phyloP scores from a whole-genome alignment of 2,888 invertebrate genomes.

The Pseudanteris insignis region DNA sequence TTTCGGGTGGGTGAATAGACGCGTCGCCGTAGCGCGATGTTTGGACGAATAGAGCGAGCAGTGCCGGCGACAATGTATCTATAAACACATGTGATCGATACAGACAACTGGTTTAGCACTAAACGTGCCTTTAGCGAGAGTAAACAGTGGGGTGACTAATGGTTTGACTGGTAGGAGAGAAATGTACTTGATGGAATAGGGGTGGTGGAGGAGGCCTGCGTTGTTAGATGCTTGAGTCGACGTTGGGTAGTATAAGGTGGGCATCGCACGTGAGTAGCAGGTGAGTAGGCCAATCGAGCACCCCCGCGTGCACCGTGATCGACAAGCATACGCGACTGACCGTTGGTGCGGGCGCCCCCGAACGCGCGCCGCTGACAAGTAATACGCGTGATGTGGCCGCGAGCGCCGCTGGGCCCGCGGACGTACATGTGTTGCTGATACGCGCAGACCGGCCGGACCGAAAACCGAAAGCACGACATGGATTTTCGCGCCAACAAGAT shows the following conservation, averaged over 20 bases:
- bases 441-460: too few species aligned
- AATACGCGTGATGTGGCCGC: conserved; percentile 14
- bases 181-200: conserved; percentile 36
- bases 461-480: too few species aligned
- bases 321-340: too few species aligned
- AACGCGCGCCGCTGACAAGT: conserved; percentile 17
- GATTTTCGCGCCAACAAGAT: too few species aligned
- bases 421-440: too few species aligned
- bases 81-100: conserved; percentile 43
- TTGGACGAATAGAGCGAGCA: conserved; percentile 18
- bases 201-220: conserved; percentile 34
- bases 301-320: conserved; percentile 27
- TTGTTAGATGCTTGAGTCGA: conserved; percentile 31
- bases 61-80: conserved; percentile 25
- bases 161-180: conserved; percentile 40
- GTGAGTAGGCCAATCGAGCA: conserved; percentile 41
- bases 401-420: too few species aligned
- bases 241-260: conserved; percentile 39
- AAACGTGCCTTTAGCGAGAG: conserved; percentile 36
- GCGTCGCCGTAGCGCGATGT: neutral
- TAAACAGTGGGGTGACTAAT: conserved; percentile 41
- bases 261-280: conserved; percentile 41
- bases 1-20: neutral
- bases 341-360: too few species aligned
- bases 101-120: conserved; percentile 33